Percentiles rank a stretch among this genome's conserved stretches.
Evolutionary conservation across 2,888 invertebrate species (phyloP).

Genomic region (Neocrepidodera transversa): DNA sequence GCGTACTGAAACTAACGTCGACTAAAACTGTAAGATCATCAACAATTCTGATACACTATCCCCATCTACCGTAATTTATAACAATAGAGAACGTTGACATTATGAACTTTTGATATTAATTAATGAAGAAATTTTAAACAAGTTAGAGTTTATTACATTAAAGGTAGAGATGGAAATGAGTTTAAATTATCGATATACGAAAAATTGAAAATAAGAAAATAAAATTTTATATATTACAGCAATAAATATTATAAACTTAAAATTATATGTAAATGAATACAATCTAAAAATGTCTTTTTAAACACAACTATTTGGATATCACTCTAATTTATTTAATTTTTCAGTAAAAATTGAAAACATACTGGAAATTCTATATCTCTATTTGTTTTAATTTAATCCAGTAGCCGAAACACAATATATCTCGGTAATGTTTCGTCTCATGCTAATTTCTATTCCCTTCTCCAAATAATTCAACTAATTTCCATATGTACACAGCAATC

Average conservation of each 20-base stretch:
- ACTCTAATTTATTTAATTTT: no score
- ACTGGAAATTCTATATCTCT: no score
- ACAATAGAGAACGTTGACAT: conserved; percentile 26
- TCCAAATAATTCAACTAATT: conserved; percentile 2
- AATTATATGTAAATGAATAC: no score
- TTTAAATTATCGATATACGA: no score
- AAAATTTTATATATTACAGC: no score
- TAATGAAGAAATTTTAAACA: conserved; percentile 23
- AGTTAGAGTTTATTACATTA: conserved; percentile 5
- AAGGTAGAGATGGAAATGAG: not conserved
- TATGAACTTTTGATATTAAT: conserved; percentile 32
- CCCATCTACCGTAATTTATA: conserved; percentile 26
- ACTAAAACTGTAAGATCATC: conserved; percentile 15
- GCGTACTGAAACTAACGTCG: not conserved
- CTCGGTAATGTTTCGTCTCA: not conserved
- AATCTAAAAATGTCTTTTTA: no score
- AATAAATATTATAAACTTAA: no score
- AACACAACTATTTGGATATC: no score
- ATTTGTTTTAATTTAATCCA: no score
- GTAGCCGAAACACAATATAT: not conserved
- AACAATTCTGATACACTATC: conserved; percentile 27
- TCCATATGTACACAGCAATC: not conserved
- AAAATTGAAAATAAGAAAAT: no score
- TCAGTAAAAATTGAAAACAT: no score
- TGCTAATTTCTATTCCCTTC: not conserved